Evolutionary conservation across 2,888 invertebrate genomes (phyloP), one percentile per base, ranked within the genome.

Genomic region (Drosophila prostipennis): DNA sequence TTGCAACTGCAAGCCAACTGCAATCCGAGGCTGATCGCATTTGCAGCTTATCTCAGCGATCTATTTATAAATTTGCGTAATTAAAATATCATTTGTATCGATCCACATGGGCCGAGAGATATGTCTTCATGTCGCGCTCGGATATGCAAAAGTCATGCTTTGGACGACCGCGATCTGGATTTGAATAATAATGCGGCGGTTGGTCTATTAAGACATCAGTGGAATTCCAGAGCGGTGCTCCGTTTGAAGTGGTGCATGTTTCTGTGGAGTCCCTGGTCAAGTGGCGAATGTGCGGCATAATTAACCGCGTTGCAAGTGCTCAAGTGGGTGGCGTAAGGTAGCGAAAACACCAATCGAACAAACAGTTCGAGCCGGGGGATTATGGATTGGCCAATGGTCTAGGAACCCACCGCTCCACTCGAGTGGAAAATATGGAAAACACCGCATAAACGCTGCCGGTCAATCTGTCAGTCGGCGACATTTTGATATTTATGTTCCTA

Each of bases 21-120:
- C 29, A 29, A 29, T 7, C 36, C 42, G 23, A 13, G 19, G 39
- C 36, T 54, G 70, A 63, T 57, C 54, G 43, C 52, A 54, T 46
- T 52, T 45, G 26, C 19, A 8, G 52, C 76, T 78, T 82, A 87
- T 83, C 88, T 78, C 77, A 78, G 67, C 61, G 42, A 83, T 76
- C 80, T 86, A 76, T 80, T 77, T 75, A 80, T 83, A 83, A 74
- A 80, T 79, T 79, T 74, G 77, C 83, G 86, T 72, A 88, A 87
- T 86, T 87, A 80, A 86, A 87, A 82, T 67, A 77, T 87, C 88
- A 80, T 76, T 76, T 55, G 61, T 19, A 53, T 23, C 61, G 56
- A 70, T 70, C 46, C 39, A 48, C 57, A 58, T 56, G 13, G 4
- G 39, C 19, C n/a, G 55, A 63, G 55, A 59, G 67, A 51, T 67